phyloP scores from a whole-genome alignment of 2,113 vertebrate genomes.

The Microtus ochrogaster region DNA sequence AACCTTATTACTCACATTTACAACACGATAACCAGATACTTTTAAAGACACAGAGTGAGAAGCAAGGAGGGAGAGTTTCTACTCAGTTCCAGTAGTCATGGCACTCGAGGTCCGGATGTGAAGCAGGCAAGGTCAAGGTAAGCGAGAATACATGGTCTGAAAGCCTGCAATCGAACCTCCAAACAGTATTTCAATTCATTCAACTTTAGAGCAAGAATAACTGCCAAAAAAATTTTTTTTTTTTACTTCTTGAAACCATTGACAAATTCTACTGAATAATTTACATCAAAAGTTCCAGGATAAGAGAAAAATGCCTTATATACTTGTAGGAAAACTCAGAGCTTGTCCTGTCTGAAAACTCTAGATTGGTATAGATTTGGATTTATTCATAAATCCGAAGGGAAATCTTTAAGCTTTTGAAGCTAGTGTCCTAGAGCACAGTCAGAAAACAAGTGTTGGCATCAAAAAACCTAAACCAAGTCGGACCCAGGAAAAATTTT shows the following conservation, averaged over 20 bases:
- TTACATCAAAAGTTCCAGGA: constrained; percentile 21
- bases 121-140: constrained; percentile 6
- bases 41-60: constrained; percentile 56
- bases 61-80: background rate
- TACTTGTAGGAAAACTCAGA: background rate
- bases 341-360: background rate
- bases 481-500: constrained; percentile 34
- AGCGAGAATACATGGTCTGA: background rate
- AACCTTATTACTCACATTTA: constrained; percentile 68
- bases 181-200: constrained; percentile 12
- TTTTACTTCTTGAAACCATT: background rate
- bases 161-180: background rate
- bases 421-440: background rate
- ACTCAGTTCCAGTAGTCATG: background rate
- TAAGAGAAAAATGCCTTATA: constrained; percentile 29
- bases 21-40: constrained; percentile 68
- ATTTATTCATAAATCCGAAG: background rate
- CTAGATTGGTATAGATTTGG: background rate
- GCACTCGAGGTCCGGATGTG: background rate
- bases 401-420: constrained; percentile 16
- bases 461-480: constrained; percentile 26
- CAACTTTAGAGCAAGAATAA: background rate
- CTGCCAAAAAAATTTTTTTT: background rate
- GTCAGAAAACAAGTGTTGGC: background rate
- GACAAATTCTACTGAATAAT: constrained; percentile 41